Base-by-base conservation (phyloP, 2,113 vertebrate species). In the Albula glossodonta region DNA sequence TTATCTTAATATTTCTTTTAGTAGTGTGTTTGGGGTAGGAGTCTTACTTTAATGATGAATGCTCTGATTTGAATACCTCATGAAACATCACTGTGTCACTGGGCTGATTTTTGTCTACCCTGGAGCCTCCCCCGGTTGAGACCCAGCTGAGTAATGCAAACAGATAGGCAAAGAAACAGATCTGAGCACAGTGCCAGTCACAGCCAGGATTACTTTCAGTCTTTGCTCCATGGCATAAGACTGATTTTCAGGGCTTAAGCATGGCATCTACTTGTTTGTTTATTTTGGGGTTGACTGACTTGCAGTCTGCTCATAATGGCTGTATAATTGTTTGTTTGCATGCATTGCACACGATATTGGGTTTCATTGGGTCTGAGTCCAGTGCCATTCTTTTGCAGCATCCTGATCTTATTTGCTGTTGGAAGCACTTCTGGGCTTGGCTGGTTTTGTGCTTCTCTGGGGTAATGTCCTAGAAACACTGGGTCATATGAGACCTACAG, bases 381-480 rank as follows among this genome's bases (percentile, higher is more conserved):
- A 25, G 9, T 41, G 81, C 81, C 81, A 63, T 81, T 22, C 80
- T 81, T 1, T 74, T 9, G 13, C n/a, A 63, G 25, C 22, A 2
- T 57, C 51, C 56, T 57, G 25, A 83, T 83, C 53, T 63, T 53
- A 63, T 81, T 81, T n/a, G 13, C 52, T 60, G 53, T 83, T 63
- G 81, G 81, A 83, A 41, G 52, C 81, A 60, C 52, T 31, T n/a
- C 53, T 11, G 31, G 41, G 81, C 81, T 41, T 83, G 81, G 81
- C 81, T n/a, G 9, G n/a, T 19, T 83, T 25, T 60, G 53, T 57
- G 13, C 56, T 60, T 51, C 22, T 52, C 22, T 81, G 80, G 70
- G 80, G 80, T 22, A 81, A 81, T 51, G 51, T 81, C 80, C 80
- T 8, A 81, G 80, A 81, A 81, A 81, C 51, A 81, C 17, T 81